Conservation (phyloP, 2,113 vertebrate species). For the Scartelaos histophorus region DNA sequence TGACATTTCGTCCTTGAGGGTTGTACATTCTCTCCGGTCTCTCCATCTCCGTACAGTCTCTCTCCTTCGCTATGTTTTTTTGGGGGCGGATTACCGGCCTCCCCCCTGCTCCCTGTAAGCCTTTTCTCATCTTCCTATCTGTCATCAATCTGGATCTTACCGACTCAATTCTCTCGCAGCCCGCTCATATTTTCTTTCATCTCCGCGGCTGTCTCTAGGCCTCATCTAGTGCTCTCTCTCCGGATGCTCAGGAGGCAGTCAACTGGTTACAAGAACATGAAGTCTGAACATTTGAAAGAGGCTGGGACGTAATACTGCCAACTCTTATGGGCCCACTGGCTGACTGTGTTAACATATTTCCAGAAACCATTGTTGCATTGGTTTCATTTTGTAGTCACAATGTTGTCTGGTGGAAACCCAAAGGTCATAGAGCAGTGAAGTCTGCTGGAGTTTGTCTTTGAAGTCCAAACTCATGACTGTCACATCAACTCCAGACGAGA, state of each 20-base stretch:
- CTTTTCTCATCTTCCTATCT: constrained; percentile 68
- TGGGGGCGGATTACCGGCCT: constrained; percentile 47
- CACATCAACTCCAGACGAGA: constrained; percentile 46
- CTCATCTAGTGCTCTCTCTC: constrained; percentile 53
- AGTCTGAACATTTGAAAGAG: constrained; percentile 48
- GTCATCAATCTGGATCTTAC: constrained; percentile 72
- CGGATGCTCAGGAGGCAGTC: constrained; percentile 62
- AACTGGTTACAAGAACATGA: constrained; percentile 66
- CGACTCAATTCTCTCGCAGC: constrained; percentile 65
- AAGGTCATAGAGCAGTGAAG: constrained; percentile 48
- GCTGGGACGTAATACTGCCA: constrained; percentile 38
- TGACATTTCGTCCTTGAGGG: constrained; percentile 69
- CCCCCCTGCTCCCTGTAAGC: constrained; percentile 37
- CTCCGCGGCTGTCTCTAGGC: constrained; percentile 52
- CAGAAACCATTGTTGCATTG: constrained; percentile 17
- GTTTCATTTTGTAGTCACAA: constrained; percentile 41
- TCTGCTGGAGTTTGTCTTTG: constrained; percentile 45
- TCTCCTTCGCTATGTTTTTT: constrained; percentile 24
- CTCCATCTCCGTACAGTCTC: constrained; percentile 51
- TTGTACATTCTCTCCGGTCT: constrained; percentile 52
- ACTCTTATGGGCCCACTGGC: constrained; percentile 48
- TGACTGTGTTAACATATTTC: constrained; percentile 53
- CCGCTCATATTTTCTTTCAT: constrained; percentile 70
- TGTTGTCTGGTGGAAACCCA: constrained; percentile 29
- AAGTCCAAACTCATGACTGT: constrained; percentile 67